Conservation (phyloP, 2,113 vertebrate species). For the Colaptes auratus region DNA sequence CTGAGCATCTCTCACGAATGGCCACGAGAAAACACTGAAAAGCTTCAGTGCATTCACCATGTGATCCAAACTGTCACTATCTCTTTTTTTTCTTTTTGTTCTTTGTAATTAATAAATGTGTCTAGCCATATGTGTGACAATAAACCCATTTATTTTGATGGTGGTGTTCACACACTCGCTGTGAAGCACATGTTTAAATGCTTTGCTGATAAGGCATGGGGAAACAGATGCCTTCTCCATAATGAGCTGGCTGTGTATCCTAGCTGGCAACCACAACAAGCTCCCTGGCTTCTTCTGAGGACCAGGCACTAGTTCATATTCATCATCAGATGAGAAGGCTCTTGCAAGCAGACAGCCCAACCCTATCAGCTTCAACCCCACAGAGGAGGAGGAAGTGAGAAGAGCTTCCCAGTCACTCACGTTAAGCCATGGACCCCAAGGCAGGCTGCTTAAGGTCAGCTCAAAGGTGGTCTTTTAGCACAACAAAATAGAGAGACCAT, state of each 20-base stretch:
- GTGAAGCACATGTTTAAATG: conserved; percentile 32
- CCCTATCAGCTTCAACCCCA: not conserved
- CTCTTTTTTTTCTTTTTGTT: not conserved
- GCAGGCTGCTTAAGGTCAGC: not conserved
- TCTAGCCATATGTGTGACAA: conserved; percentile 47
- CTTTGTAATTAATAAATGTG: conserved; percentile 31
- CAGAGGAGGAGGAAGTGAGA: not conserved
- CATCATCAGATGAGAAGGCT: not conserved
- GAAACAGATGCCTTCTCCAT: conserved; percentile 33
- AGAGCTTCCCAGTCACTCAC: not conserved
- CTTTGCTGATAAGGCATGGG: conserved; percentile 39
- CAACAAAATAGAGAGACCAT: fast-evolving
- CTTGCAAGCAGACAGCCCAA: not conserved
- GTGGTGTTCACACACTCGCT: conserved; percentile 30
- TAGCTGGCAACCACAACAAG: not conserved
- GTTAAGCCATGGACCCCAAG: not conserved
- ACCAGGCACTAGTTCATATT: not conserved
- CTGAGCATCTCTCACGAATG: not conserved
- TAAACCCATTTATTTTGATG: conserved; percentile 51
- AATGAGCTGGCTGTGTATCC: not conserved
- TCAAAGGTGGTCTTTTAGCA: not conserved
- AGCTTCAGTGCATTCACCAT: not conserved
- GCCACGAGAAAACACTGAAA: not conserved
- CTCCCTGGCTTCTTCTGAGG: not conserved
- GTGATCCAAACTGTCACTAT: not conserved